Evolutionary conservation across 2,888 invertebrate genomes (phyloP).

Genomic region (Cephus runcator): DNA sequence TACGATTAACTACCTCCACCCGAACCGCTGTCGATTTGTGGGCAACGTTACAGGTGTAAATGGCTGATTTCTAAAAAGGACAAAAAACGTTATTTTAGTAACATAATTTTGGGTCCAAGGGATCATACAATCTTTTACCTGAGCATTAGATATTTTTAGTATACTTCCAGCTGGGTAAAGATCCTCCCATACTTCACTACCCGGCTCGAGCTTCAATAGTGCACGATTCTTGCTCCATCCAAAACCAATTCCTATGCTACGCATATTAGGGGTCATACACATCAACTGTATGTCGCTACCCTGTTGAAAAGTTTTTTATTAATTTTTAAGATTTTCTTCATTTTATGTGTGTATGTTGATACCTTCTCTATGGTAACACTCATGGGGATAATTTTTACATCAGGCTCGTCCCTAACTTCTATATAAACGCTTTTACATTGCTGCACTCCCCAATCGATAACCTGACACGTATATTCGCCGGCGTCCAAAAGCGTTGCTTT

Average conservation of each 20-base stretch:
- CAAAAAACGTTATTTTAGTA: neutral
- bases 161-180: conserved; percentile 86
- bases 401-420: conserved; percentile 72
- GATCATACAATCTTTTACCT: conserved; percentile 67
- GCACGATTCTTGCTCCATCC: conserved; percentile 86
- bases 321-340: neutral
- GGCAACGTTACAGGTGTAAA: conserved; percentile 80
- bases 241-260: conserved; percentile 72
- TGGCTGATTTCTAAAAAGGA: conserved; percentile 76
- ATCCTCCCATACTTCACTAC: conserved; percentile 86
- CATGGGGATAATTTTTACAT: conserved; percentile 76
- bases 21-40: conserved; percentile 73
- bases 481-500: conserved; percentile 77
- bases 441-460: conserved; percentile 75
- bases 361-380: conserved; percentile 79
- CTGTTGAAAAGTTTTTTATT: conserved; percentile 60
- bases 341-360: conserved; percentile 21
- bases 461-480: conserved; percentile 84
- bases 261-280: conserved; percentile 75
- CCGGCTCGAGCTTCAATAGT: conserved; percentile 78
- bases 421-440: conserved; percentile 75
- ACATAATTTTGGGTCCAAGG: neutral
- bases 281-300: conserved; percentile 77
- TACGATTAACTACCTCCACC: conserved; percentile 73
- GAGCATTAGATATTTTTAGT: conserved; percentile 80